Conservation (phyloP, 2,888 invertebrate species). For the Ceratothoa steindachneri region DNA sequence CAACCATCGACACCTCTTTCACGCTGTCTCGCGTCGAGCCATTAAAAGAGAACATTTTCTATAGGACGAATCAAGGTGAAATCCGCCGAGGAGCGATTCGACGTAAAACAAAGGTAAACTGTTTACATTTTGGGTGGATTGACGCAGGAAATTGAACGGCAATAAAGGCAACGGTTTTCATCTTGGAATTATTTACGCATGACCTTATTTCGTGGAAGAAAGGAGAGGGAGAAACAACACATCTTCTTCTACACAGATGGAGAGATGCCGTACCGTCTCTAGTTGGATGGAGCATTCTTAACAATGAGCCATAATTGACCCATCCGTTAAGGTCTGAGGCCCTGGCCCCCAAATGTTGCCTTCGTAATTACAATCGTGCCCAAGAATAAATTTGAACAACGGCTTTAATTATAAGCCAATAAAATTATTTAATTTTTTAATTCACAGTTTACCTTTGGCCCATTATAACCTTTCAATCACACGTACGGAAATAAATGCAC, state of each 20-base stretch:
- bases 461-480: not conserved
- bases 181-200: not conserved
- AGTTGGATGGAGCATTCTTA: not conserved
- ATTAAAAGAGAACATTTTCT: too few relatives aligned
- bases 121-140: not conserved
- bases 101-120: not conserved
- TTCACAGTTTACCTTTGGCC: not conserved
- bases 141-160: not conserved
- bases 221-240: too few relatives aligned
- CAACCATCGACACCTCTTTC: too few relatives aligned
- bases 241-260: not conserved
- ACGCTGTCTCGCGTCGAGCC: too few relatives aligned
- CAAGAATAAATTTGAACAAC: not conserved
- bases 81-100: too few relatives aligned
- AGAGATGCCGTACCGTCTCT: not conserved
- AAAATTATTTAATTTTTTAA: not conserved
- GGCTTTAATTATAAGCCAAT: not conserved
- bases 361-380: not conserved
- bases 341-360: too few relatives aligned
- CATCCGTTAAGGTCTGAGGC: not conserved
- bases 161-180: not conserved
- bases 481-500: constrained; percentile 1
- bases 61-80: too few relatives aligned
- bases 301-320: not conserved
- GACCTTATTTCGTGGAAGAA: not conserved